Percentiles rank a stretch among this genome's conserved stretches.
These are phyloP conservation scores for Zootoca vivipara DNA, from an alignment of 2,113 vertebrate genomes.

Conservation along the genomic window DNA sequence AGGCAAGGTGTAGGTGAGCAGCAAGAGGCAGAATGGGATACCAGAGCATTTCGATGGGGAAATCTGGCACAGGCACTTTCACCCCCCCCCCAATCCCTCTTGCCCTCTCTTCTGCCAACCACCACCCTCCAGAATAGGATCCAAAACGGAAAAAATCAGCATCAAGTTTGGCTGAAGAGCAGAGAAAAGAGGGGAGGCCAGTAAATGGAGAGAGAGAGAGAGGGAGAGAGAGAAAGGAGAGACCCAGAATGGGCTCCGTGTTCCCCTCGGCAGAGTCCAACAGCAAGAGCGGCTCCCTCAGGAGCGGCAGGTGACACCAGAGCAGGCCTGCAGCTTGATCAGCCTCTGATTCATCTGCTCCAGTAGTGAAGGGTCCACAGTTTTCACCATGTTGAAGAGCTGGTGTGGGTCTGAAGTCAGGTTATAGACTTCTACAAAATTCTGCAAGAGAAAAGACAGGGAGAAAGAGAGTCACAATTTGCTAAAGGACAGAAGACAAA, in stretches of 20 bases:
- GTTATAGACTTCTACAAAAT: conserved; percentile 87
- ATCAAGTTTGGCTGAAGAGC: background rate
- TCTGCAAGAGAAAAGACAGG: conserved; percentile 56
- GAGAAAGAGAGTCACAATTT: background rate
- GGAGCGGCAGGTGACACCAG: conserved; percentile 73
- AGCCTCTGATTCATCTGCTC: conserved; percentile 87
- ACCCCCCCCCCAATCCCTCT: background rate
- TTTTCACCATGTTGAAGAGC: conserved; percentile 81
- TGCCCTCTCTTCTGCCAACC: too few species aligned
- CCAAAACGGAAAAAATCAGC: background rate
- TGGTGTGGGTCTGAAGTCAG: conserved; percentile 83
- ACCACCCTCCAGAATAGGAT: background rate
- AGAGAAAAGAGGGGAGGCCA: background rate
- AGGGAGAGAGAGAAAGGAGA: background rate
- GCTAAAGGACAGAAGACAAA: background rate
- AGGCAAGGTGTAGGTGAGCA: too few species aligned
- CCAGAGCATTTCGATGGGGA: background rate
- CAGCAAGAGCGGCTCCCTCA: conserved; percentile 52
- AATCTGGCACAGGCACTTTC: background rate
- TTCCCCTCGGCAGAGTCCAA: too few species aligned
- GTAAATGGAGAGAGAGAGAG: too few species aligned
- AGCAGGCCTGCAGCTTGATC: conserved; percentile 87
- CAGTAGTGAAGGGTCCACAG: conserved; percentile 81
- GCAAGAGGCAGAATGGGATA: background rate
- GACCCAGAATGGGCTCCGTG: background rate